Evolutionary conservation across 2,113 vertebrate genomes (phyloP).

Genomic region (Pelusios castaneus): DNA sequence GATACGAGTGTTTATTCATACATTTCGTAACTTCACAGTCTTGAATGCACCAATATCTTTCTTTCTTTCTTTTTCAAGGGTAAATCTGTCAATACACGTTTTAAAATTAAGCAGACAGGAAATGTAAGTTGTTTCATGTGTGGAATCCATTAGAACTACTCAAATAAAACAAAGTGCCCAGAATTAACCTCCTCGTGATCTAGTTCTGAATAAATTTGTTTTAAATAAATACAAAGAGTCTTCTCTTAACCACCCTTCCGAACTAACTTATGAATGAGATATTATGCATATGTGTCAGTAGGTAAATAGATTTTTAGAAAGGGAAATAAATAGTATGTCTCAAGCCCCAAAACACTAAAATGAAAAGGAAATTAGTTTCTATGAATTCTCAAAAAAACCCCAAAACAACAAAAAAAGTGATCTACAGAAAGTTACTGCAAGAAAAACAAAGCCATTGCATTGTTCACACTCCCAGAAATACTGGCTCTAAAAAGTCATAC

Average conservation of each 20-base stretch:
- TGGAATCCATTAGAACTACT: neutral
- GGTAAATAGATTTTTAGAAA: neutral
- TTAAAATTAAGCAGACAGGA: neutral
- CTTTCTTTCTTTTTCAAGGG: neutral
- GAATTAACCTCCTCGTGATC: neutral
- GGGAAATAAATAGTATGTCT: neutral
- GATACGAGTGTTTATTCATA: neutral
- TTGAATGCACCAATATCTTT: neutral
- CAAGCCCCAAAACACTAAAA: neutral
- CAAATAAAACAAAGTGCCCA: neutral
- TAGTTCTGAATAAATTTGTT: neutral
- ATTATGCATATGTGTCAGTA: neutral
- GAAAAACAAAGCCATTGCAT: neutral
- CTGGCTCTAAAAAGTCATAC: neutral
- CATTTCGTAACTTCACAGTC: conserved; percentile 18
- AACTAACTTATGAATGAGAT: conserved; percentile 14
- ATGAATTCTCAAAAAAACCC: conserved; percentile 5
- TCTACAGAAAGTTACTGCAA: neutral
- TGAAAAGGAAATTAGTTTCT: neutral
- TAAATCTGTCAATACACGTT: neutral
- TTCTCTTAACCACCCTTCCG: neutral
- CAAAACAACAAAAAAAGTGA: neutral
- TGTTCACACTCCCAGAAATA: neutral
- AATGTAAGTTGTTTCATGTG: neutral
- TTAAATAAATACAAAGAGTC: neutral